phyloP scores from a whole-genome alignment of 2,113 vertebrate genomes.

The Anseranas semipalmata region DNA sequence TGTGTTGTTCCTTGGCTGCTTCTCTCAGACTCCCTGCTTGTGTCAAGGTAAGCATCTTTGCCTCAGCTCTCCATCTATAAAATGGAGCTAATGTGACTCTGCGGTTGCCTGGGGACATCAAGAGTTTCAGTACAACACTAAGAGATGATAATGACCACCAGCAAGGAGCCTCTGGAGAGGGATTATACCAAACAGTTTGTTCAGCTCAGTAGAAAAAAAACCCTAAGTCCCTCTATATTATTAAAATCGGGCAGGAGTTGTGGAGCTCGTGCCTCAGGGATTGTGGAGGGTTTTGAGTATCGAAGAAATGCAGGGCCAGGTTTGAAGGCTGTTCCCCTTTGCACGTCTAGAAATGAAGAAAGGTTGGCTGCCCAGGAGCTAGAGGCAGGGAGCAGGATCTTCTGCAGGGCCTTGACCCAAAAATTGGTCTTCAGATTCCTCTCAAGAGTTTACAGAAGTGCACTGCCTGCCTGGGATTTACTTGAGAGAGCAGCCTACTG shows the following conservation, averaged over 20 bases:
- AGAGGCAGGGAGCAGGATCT: background rate
- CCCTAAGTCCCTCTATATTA: background rate
- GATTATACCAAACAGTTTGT: background rate
- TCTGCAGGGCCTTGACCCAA: background rate
- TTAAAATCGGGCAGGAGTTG: background rate
- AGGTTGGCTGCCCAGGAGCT: background rate
- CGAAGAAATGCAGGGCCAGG: background rate
- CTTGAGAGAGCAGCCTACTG: background rate
- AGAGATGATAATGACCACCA: slow-evolving; percentile 29
- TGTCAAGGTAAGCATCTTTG: background rate
- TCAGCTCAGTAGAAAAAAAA: background rate
- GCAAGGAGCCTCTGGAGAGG: background rate
- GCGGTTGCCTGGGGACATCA: background rate
- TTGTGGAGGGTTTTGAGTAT: background rate
- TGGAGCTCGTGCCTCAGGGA: background rate
- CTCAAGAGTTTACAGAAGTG: background rate
- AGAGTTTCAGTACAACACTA: background rate
- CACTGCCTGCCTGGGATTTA: background rate
- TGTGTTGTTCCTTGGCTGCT: background rate
- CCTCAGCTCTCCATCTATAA: background rate
- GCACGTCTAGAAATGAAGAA: background rate
- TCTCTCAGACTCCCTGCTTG: background rate
- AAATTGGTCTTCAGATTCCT: background rate
- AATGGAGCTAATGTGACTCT: slow-evolving; percentile 12
- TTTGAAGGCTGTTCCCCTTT: background rate